Evolutionary conservation across 1,140 invertebrate species (phyloP), one percentile per base, ranked within the genome.

Genomic region (Cydia strobilella): DNA sequence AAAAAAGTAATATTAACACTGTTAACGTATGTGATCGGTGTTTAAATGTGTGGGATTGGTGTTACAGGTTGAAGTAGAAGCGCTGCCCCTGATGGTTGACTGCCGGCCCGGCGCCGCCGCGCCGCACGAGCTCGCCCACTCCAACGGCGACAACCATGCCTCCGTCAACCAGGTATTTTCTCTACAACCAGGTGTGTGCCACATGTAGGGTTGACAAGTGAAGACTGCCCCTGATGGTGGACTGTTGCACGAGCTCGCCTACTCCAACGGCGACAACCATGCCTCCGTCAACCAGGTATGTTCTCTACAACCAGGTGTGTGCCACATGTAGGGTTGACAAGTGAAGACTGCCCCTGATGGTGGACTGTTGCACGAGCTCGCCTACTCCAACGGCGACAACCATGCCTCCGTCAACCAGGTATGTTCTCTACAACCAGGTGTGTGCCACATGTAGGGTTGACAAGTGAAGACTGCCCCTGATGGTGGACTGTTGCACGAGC

Each of bases 51-150:
- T 45, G 42, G 2, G 10, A n/a, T 74, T n/a, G 66, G 12, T 75
- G 74, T 74, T 74, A 10, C 84, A 92, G 90, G 85, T 90, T 89
- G 88, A 89, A 86, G 82, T 90, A 18, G 80, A 84, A 82, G 84
- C 89, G 45, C 79, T 90, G 73, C 90, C 90, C 82, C 86, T 90
- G 71, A 92, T 92, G 90, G 89, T 90, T 81, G 90, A 90, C 86
- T 87, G 86, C 77, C 83, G 90, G 77, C 84, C 85, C 73, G 79
- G 75, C 39, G 83, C 86, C 86, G 89, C 86, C 75, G 82, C 84
- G 82, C 77, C 84, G 83, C 51, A 73, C 25, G 76, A 69, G 51
- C 65, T 65, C 63, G 83, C 88, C 81, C 85, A 88, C 73, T 86
- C 81, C 79, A 9, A 51, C 66, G 65, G 65, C 27, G 87, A 88